Percentiles rank a stretch among this genome's conserved stretches.
Conservation (phyloP, 1,140 invertebrate species). For the Metaphire vulgaris region DNA sequence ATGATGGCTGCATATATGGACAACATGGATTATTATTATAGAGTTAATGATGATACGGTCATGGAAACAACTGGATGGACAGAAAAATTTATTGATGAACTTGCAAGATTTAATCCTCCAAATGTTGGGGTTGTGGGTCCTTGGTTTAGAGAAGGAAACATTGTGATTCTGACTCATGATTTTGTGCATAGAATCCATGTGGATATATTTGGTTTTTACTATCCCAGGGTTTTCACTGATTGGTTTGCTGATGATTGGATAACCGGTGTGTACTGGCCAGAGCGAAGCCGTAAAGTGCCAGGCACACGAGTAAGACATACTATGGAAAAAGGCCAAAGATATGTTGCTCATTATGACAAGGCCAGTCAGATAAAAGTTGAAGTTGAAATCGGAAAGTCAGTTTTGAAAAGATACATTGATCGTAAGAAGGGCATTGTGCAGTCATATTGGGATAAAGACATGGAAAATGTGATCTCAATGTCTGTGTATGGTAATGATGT, state of each 20-base stretch:
- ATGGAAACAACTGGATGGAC: conserved; percentile 31
- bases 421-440: conserved; percentile 7
- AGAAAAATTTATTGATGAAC: conserved; percentile 29
- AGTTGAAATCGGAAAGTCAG: conserved; percentile 24
- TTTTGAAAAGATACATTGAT: conserved; percentile 26
- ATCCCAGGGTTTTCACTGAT: conserved; percentile 31
- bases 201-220: conserved; percentile 32
- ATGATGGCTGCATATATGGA: conserved; percentile 32
- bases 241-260: conserved; percentile 33
- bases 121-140: conserved; percentile 30
- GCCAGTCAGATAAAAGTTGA: conserved; percentile 24
- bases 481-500: conserved; percentile 27
- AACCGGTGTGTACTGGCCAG: conserved; percentile 28
- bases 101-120: conserved; percentile 25
- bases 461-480: conserved; percentile 26
- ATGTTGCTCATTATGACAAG: conserved; percentile 30
- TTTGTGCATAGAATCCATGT: conserved; percentile 31
- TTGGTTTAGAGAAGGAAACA: conserved; percentile 30
- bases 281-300: conserved; percentile 27
- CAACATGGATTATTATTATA: conserved; percentile 29
- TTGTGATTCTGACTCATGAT: conserved; percentile 29
- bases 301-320: conserved; percentile 29
- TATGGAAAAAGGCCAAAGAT: conserved; percentile 26
- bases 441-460: conserved; percentile 20
- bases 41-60: conserved; percentile 30